Evolutionary conservation across 1,140 invertebrate species (phyloP), one percentile per base, ranked within the genome.

Genomic region (Pseudomyrmex gracilis): DNA sequence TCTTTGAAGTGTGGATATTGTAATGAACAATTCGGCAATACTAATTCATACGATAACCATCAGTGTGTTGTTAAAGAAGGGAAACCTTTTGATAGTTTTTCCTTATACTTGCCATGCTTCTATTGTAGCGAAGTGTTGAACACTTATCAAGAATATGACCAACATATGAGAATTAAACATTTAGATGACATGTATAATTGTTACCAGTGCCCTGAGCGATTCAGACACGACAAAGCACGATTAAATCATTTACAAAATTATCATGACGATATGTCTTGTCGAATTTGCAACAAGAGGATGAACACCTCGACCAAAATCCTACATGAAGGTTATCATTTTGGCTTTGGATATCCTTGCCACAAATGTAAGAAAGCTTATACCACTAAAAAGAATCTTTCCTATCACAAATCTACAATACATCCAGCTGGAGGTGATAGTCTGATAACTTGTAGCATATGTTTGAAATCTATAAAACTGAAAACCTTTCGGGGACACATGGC

Each of bases 281-380:
- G 68, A 24, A 61, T 90, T 24, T 94, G 93, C 53, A 80, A 86
- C 20, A 88, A 87, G 24, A 85, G 73, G 15, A 34, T 87, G 2
- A 49, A 84, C 22, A 82, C 87, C 58, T 85, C 84, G 13, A 43
- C 82, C 13, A 89, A 90, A 13, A 17, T 71, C 0, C 89, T 83
- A 12, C 93, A 94, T 4, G 89, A 91, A 74, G 74, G 83, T 24
- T 94, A 93, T 82, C 93, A 94, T 66, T 76, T 90, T 76, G 93
- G 93, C 0, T 83, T 92, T 22, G 93, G 93, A 15, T 88, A 82
- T 73, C 93, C 93, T 5, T 94, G 93, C 84, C 92, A 93, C 58
- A 43, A 53, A 13, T 94, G 93, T 61, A 94, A 93, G 73, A 89
- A 90, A 70, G 51, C 85, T 45, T 89, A 89, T 15, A 3, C 17